These are phyloP conservation scores for Bothrops alternatus DNA, from an alignment of 2,797 vertebrate species.

Conservation along the genomic window DNA sequence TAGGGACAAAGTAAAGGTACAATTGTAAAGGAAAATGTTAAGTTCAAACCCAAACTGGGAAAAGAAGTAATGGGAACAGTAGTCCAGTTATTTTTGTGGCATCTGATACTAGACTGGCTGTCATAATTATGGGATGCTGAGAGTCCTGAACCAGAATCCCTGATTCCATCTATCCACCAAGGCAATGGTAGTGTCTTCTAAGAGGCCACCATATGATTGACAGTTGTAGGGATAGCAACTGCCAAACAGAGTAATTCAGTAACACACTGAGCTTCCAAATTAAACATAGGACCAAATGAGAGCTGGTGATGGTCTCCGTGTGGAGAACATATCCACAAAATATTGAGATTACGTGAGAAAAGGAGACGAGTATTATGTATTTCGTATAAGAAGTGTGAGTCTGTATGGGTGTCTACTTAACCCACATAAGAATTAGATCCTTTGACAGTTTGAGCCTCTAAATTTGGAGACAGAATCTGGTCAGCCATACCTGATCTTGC, in stretches of 20 bases:
- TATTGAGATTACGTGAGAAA: background rate
- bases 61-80: background rate
- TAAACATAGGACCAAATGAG: background rate
- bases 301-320: background rate
- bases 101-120: background rate
- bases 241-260: background rate
- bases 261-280: background rate
- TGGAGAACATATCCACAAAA: background rate
- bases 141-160: background rate
- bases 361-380: background rate
- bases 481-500: background rate
- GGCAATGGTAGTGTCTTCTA: background rate
- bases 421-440: background rate
- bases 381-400: background rate
- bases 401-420: background rate
- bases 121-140: background rate
- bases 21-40: background rate
- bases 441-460: background rate
- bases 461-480: background rate
- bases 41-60: background rate
- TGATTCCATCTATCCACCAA: background rate
- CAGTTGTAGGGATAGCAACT: background rate
- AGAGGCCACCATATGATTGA: background rate
- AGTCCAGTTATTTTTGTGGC: background rate
- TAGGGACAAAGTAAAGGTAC: background rate